phyloP scores from a whole-genome alignment of 2,888 invertebrate species.

The Yponomeuta malinellus region DNA sequence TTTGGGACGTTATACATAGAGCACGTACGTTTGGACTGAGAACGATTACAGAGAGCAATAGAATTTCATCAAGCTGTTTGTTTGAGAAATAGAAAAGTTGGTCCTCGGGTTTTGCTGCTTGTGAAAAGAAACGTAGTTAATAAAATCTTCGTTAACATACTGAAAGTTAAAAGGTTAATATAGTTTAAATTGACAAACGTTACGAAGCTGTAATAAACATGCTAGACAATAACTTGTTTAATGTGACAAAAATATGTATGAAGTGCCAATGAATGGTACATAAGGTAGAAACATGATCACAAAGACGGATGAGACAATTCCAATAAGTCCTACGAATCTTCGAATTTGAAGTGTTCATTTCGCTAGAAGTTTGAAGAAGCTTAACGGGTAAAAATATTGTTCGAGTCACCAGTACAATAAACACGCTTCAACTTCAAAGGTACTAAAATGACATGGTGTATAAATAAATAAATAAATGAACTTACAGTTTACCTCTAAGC shows the following conservation, averaged over 20 bases:
- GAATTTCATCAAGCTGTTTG: no score
- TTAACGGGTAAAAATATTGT: no score
- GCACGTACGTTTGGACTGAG: no score
- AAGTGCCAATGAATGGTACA: background rate
- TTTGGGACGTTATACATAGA: no score
- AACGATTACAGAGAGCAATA: no score
- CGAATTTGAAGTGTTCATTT: background rate
- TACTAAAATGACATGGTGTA: background rate
- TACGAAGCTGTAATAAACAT: slow-evolving; percentile 1
- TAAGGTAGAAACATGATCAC: slow-evolving; percentile 4
- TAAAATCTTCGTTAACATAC: background rate
- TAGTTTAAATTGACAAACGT: background rate
- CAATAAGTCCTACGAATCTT: background rate
- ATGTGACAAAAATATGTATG: slow-evolving; percentile 7
- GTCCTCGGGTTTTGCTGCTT: background rate
- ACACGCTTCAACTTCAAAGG: background rate
- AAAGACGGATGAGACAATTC: slow-evolving; percentile 9
- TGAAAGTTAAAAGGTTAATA: slow-evolving; percentile 1
- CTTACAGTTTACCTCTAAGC: background rate
- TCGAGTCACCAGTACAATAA: no score
- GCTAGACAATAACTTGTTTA: background rate
- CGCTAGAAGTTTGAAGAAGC: no score
- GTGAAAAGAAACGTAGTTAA: background rate
- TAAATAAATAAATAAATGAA: background rate
- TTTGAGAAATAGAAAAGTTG: no score